Percentiles rank a stretch among this genome's conserved stretches.
Conservation (phyloP, 2,888 invertebrate species). For the Rhamnusium bicolor region DNA sequence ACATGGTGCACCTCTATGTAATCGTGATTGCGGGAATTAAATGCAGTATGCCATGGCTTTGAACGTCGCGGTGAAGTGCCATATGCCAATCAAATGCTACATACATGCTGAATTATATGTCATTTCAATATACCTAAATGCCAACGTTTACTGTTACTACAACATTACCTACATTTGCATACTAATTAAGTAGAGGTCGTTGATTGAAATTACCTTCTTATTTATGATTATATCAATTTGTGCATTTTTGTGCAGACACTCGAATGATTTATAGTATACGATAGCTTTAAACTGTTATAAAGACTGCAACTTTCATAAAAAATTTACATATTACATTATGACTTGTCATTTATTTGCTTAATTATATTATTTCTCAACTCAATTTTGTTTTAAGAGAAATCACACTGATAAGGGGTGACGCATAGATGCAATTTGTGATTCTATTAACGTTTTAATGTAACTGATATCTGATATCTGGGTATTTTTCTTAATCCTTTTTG, state of each 20-base stretch:
- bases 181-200: not conserved
- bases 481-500: no score
- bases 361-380: no score
- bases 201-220: not conserved
- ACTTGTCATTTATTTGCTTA: no score
- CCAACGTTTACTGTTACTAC: constrained; percentile 24
- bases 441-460: no score
- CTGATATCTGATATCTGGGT: no score
- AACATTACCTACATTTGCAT: not conserved
- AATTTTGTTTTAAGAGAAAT: no score
- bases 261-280: not conserved
- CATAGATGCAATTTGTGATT: no score
- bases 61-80: constrained; percentile 41
- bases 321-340: no score
- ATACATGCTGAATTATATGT: constrained; percentile 40
- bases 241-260: not conserved
- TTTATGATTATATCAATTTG: not conserved
- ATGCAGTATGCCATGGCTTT: constrained; percentile 35
- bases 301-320: no score
- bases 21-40: constrained; percentile 39
- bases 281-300: no score
- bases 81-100: constrained; percentile 44
- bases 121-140: constrained; percentile 39
- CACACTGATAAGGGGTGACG: no score
- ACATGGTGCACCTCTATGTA: constrained; percentile 37